Evolutionary conservation across 2,113 vertebrate genomes (phyloP), one percentile per base, ranked within the genome.

Genomic region (Protobothrops flavoviridis): DNA sequence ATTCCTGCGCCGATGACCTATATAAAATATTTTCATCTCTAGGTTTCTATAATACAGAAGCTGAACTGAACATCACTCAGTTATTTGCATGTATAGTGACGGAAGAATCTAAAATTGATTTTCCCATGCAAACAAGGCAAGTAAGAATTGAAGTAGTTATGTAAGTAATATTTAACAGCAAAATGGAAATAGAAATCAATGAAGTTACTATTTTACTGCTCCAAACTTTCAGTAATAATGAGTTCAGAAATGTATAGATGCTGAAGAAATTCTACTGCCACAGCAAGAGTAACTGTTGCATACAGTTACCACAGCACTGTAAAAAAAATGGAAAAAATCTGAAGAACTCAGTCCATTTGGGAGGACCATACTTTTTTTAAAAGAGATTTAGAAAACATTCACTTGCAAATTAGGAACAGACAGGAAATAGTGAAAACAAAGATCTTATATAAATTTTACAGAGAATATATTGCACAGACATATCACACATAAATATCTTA

Each of bases 381-480:
- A 1, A 56, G 29, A 33, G 39, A 55, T 10, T 50, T 29, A 88
- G n/a, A 87, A 87, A 87, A 87, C 23, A 24, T 59, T 29, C 50
- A 69, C 23, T 33, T 69, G 13, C 12, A 43, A 69, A 43, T 17
- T 59, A 11, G 29, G 21, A 74, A 81, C n/a, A 17, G 4, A 21
- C 87, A 94, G 69, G 33, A 57, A 85, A 94, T 85, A 39, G 61
- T 92, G 91, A 2, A 12, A 52, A 85, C 59, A 81, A 93, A 92
- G 85, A 5, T 0, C 0, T 17, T 20, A 45, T 5, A 23, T 89
- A 29, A 29, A 64, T 1, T 6, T 11, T 53, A 29, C 61, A 89
- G 0, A 0, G 1, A 91, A 93, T 90, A 39, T 1, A 93, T 91
- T n/a, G 2, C 86, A 2, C 3, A 91, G 6, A 52, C 64, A 20